phyloP scores from a whole-genome alignment of 2,797 vertebrate species.

The Semotilus atromaculatus region DNA sequence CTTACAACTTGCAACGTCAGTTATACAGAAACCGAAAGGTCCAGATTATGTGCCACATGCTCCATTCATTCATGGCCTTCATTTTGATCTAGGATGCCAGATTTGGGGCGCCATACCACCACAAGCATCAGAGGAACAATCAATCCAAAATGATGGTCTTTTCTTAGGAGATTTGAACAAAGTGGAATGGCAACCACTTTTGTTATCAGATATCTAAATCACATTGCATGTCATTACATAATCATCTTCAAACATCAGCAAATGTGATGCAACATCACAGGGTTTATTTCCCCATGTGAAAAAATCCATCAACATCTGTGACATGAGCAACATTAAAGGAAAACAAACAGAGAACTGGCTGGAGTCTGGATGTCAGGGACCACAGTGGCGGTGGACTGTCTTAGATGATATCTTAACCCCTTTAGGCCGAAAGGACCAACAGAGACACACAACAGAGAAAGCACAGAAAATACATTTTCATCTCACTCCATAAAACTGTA shows the following conservation, averaged over 20 bases:
- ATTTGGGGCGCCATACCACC: neutral
- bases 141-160: conserved; percentile 38
- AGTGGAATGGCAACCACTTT: neutral
- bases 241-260: conserved; percentile 39
- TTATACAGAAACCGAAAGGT: neutral
- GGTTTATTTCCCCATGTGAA: conserved; percentile 47
- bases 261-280: conserved; percentile 24
- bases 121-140: conserved; percentile 32
- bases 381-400: conserved; percentile 20
- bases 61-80: neutral
- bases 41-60: neutral
- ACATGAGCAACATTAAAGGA: conserved; percentile 49
- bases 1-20: too few species aligned
- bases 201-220: conserved; percentile 46
- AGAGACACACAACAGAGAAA: conserved; percentile 25
- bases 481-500: neutral
- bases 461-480: neutral
- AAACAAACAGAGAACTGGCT: conserved; percentile 41
- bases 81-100: neutral
- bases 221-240: conserved; percentile 45
- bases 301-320: conserved; percentile 50
- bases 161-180: conserved; percentile 32
- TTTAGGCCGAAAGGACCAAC: conserved; percentile 26
- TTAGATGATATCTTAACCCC: conserved; percentile 44
- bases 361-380: conserved; percentile 44